These are phyloP conservation scores for Pteromalus puparum DNA, from an alignment of 1,140 invertebrate species.

Conservation along the genomic window DNA sequence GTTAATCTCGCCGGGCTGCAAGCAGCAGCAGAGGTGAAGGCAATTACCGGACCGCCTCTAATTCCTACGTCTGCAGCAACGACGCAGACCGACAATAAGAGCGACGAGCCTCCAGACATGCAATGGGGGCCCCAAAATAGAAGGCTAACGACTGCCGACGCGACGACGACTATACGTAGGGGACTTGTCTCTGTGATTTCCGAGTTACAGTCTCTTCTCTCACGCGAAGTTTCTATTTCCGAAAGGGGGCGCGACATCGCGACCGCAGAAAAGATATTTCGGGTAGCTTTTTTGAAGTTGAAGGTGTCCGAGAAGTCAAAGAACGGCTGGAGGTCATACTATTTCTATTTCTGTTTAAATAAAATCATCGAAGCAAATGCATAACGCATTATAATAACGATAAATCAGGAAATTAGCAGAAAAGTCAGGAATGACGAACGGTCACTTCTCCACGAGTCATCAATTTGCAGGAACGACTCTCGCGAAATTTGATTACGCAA, in stretches of 20 bases:
- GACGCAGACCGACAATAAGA: not conserved
- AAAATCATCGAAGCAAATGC: no score
- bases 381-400: not conserved
- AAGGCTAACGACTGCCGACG: constrained; percentile 2
- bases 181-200: not conserved
- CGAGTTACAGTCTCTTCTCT: not conserved
- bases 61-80: constrained; percentile 3
- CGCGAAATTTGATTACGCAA: not conserved
- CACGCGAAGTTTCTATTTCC: not conserved
- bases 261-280: not conserved
- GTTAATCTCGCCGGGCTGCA: constrained; percentile 22
- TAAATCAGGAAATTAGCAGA: not conserved
- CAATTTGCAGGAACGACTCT: not conserved
- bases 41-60: constrained; percentile 30
- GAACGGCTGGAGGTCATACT: not conserved
- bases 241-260: not conserved
- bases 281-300: not conserved
- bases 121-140: constrained; percentile 6
- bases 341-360: no score
- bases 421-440: not conserved
- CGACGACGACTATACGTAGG: not conserved
- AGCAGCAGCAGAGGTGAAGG: constrained; percentile 9
- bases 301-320: not conserved
- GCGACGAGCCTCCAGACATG: not conserved
- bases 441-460: not conserved